phyloP scores from a whole-genome alignment of 2,113 vertebrate species.

The Engraulis encrasicolus region DNA sequence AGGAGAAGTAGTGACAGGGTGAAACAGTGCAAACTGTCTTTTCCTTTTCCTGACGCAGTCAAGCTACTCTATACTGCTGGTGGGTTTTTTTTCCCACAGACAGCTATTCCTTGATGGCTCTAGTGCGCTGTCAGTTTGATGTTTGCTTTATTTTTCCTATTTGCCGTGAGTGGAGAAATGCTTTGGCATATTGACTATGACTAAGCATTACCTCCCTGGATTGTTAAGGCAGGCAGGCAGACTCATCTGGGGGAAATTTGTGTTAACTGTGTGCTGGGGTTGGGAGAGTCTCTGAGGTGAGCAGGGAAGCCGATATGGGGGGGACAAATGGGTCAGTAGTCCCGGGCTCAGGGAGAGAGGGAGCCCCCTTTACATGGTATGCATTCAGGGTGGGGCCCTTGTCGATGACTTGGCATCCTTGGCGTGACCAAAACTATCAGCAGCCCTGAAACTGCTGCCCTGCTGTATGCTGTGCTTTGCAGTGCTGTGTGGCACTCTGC shows the following conservation, averaged over 20 bases:
- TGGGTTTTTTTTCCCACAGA: no score
- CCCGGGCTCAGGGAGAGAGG: no score
- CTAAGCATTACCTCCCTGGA: not conserved
- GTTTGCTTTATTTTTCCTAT: not conserved
- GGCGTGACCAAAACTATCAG: no score
- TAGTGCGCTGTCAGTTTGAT: not conserved
- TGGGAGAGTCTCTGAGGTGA: not conserved
- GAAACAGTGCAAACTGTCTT: not conserved
- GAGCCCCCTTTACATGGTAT: no score
- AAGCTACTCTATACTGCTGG: no score
- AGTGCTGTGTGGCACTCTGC: not conserved
- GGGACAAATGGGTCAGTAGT: no score
- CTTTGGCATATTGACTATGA: not conserved
- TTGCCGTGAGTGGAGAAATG: not conserved
- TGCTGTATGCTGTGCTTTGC: no score
- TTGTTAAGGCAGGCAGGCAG: no score
- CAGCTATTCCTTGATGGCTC: not conserved
- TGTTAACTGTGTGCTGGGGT: not conserved
- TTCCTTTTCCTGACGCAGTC: not conserved
- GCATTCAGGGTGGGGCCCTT: no score
- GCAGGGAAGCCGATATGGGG: no score
- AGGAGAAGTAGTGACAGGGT: not conserved
- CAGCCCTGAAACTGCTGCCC: no score
- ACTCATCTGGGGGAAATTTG: not conserved
- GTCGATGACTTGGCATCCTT: no score